Evolutionary conservation across 92 coral and sea anemone genomes (phyloP).

Genomic region (Porites divaricata): DNA sequence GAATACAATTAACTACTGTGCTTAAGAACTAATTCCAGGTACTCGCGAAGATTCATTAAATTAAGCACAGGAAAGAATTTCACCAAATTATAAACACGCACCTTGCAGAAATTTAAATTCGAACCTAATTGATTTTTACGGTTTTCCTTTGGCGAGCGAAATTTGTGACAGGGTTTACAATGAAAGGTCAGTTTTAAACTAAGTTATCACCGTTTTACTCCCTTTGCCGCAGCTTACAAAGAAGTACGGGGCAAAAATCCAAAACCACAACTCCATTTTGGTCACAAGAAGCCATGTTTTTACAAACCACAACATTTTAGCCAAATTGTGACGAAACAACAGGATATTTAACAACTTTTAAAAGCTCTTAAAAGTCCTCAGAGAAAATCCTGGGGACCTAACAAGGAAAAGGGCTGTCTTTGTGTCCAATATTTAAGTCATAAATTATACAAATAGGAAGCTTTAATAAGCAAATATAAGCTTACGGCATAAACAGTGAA

Average conservation of each 20-base stretch:
- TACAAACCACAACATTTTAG: constrained; percentile 22
- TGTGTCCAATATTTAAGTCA: background rate
- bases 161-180: background rate
- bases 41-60: background rate
- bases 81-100: background rate
- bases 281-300: background rate
- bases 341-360: background rate
- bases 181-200: background rate
- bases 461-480: background rate
- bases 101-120: background rate
- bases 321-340: background rate
- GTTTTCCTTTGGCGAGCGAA: background rate
- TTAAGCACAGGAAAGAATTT: background rate
- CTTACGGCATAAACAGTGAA: background rate
- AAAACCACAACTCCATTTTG: constrained; percentile 22
- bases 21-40: background rate
- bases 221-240: background rate
- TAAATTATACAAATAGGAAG: constrained; percentile 23
- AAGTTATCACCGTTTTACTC: background rate
- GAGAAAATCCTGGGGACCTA: background rate
- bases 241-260: constrained; percentile 31
- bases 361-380: background rate
- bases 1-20: background rate
- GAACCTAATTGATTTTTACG: background rate
- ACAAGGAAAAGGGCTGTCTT: background rate